A percentile compares a stretch with the other conserved stretches of the same genome.
Evolutionary conservation across 2,113 vertebrate genomes (phyloP).

Genomic region (Nematolebias whitei): DNA sequence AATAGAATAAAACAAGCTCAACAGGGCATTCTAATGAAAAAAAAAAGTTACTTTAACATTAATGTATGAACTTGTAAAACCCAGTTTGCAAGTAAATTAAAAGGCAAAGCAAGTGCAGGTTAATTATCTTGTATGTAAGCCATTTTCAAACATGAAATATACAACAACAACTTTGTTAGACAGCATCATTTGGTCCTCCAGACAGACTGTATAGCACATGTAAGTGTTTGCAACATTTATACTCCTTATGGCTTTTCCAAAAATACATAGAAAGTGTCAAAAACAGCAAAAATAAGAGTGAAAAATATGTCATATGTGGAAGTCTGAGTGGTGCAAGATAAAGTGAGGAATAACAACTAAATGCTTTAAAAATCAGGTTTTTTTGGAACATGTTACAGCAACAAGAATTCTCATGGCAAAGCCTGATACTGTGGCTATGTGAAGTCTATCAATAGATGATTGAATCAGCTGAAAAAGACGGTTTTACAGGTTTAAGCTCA

Average conservation of each 20-base stretch:
- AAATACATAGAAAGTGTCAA: background rate
- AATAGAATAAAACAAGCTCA: too few relatives aligned
- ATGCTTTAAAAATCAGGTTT: background rate
- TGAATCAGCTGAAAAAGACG: too few relatives aligned
- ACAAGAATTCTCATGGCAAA: background rate
- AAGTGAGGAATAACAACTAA: background rate
- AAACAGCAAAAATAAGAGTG: background rate
- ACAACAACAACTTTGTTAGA: background rate
- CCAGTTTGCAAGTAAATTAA: too few relatives aligned
- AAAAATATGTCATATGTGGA: background rate
- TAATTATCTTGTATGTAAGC: too few relatives aligned
- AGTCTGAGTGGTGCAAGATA: background rate
- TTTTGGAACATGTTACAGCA: background rate
- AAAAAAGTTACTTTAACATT: too few relatives aligned
- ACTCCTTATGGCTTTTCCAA: background rate
- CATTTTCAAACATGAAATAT: background rate
- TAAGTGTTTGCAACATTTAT: background rate
- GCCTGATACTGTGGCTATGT: background rate
- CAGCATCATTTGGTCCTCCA: background rate
- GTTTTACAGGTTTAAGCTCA: too few relatives aligned
- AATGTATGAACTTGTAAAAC: too few relatives aligned
- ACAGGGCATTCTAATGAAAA: too few relatives aligned
- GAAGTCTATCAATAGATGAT: background rate
- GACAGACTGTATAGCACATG: background rate
- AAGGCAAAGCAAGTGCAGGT: too few relatives aligned